phyloP scores from a whole-genome alignment of 2,797 vertebrate genomes.

The Bufotes viridis region DNA sequence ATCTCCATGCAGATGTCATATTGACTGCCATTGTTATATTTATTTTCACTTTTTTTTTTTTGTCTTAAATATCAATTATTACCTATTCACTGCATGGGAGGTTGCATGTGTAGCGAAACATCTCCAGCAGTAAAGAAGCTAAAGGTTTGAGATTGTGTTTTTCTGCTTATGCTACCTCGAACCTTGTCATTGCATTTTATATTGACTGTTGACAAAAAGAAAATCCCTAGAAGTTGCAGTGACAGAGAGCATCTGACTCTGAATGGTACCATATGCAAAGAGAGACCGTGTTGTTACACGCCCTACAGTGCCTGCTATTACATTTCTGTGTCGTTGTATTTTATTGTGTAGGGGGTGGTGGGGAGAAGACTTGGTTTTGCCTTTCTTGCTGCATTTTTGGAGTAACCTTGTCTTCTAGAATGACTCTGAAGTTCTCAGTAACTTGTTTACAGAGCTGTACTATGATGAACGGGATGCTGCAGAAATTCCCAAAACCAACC shows the following conservation, averaged over 20 bases:
- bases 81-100: constrained; percentile 55
- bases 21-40: constrained; percentile 12
- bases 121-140: constrained; percentile 60
- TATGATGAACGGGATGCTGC: constrained; percentile 39
- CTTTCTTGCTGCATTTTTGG: constrained; percentile 57
- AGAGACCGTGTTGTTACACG: constrained; percentile 52
- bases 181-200: constrained; percentile 57
- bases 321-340: constrained; percentile 29
- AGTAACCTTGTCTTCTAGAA: constrained; percentile 49
- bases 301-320: constrained; percentile 59
- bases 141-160: constrained; percentile 61
- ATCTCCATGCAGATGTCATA: constrained; percentile 38
- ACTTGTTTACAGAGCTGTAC: constrained; percentile 43
- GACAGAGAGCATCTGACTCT: constrained; percentile 27
- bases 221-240: constrained; percentile 47
- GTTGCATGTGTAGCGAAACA: constrained; percentile 55
- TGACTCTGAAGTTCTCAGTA: constrained; percentile 24
- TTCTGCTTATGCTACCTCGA: constrained; percentile 56
- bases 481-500: constrained; percentile 46
- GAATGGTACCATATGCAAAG: constrained; percentile 59
- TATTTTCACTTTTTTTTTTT: constrained; percentile 15
- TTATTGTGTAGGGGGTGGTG: constrained; percentile 26
- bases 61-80: constrained; percentile 52
- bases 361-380: constrained; percentile 47
- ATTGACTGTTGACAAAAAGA: constrained; percentile 42